Evolutionary conservation across 1,140 invertebrate genomes (phyloP), one percentile per base, ranked within the genome.

Genomic region (Cryptotermes secundus): DNA sequence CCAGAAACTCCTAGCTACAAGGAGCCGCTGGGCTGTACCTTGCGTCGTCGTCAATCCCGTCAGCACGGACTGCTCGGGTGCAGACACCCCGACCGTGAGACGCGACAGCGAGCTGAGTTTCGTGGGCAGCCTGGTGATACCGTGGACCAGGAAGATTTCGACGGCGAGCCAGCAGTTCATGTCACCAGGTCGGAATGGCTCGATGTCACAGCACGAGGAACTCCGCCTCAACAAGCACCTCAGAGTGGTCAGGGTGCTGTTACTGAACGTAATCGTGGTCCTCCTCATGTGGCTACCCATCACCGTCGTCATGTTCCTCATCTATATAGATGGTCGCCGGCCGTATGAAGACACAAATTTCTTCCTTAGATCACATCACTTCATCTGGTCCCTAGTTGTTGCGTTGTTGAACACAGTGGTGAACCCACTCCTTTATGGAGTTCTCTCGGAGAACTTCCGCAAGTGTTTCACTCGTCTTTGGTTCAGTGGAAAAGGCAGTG

Each of bases 381-480:
- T 93, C 85, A 87, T 93, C 19, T 90, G 90, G 88, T 88, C 93
- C 9, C 89, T 95, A 42, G 88, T 93, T 19, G 88, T 94, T 0
- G 94, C 93, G 7, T 92, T 94, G 83, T 88, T 94, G 26, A 95
- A 95, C 87, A 94, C 94, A 14, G 93, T 95, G 86, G 93, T 95
- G 80, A 96, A 96, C 90, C 96, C 96, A 2, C 89, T 96, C 26
- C 91, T 96, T 26, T 96, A 96, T 87, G 95, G 95, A 81, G 92
- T 96, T 84, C 92, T 96, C 87, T 95, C 94, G 12, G 94, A 95
- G 85, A 95, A 94, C 87, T 96, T 96, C 88, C 90, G 95, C 86
- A 90, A 92, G 83, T 92, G 92, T 87, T 88, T 92, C 22, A 84
- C 87, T 4, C 89, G 90, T 82, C 86, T 91, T 26, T 91, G 90